Conservation (phyloP, 2,113 vertebrate genomes). For the Artemisiospiza belli region DNA sequence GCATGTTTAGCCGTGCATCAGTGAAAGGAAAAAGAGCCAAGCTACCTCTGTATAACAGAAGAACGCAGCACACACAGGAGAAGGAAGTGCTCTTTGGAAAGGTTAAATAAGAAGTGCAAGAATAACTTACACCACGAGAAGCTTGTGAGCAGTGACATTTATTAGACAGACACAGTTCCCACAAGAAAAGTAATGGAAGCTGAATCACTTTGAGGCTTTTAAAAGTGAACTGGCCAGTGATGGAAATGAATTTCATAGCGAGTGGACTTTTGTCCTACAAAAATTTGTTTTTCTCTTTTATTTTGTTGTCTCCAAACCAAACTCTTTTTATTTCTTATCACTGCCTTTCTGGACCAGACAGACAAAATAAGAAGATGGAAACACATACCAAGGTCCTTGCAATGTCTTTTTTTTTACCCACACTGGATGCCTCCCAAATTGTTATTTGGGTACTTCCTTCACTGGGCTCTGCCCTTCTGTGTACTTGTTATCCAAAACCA, state of each 20-base stretch:
- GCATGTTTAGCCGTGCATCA: background rate
- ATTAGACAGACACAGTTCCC: background rate
- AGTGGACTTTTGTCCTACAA: background rate
- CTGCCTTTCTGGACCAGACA: background rate
- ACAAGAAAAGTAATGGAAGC: background rate
- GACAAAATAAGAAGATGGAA: conserved; percentile 10
- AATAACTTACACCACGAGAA: background rate
- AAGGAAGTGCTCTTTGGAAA: background rate
- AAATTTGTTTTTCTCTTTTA: background rate
- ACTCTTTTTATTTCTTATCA: background rate
- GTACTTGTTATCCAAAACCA: background rate
- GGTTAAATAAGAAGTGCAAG: background rate
- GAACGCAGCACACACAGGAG: background rate
- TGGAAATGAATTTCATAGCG: background rate
- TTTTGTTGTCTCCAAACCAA: background rate
- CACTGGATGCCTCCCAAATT: background rate
- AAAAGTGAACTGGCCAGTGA: background rate
- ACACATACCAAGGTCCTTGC: background rate
- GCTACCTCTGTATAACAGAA: background rate
- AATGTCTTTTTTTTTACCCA: background rate
- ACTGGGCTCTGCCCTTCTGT: background rate
- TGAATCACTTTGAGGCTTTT: background rate
- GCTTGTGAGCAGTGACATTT: background rate
- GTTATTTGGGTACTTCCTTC: background rate
- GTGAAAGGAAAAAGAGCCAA: background rate